Evolutionary conservation across 2,113 vertebrate genomes (phyloP).

Genomic region (Thryonomys swinderianus): DNA sequence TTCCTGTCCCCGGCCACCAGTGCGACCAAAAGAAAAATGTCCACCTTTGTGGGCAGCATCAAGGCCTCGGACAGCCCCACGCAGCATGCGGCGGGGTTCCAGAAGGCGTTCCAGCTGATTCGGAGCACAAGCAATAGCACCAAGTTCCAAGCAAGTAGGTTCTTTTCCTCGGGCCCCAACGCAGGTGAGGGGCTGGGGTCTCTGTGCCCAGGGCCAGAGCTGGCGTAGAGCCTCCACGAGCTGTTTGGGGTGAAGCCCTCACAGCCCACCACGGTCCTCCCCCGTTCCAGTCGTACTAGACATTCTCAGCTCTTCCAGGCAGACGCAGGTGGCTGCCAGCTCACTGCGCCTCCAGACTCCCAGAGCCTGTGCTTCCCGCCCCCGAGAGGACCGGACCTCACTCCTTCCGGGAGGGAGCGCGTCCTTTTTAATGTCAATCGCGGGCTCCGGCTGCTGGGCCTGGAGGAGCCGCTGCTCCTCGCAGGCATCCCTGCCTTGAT

Average conservation of each 20-base stretch:
- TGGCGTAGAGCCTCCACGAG: neutral
- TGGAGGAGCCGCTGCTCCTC: too few relatives aligned
- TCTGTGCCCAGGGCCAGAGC: too few relatives aligned
- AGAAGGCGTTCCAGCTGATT: constrained; percentile 97
- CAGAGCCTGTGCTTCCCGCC: neutral
- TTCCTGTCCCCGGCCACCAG: constrained; percentile 98
- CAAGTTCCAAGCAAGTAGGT: constrained; percentile 92
- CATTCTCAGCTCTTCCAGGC: neutral
- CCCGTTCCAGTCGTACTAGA: neutral
- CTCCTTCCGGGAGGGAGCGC: neutral
- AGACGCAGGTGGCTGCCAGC: neutral
- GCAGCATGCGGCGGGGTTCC: constrained; percentile 95
- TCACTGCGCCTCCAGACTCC: neutral
- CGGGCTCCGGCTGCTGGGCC: constrained; percentile 4
- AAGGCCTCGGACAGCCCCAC: constrained; percentile 95
- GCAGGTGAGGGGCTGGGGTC: too few relatives aligned
- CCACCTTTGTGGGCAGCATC: constrained; percentile 93
- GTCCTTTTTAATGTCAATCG: constrained; percentile 30
- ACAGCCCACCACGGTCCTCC: neutral
- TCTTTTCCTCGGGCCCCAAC: neutral
- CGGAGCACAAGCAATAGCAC: constrained; percentile 94
- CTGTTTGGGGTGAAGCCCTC: neutral
- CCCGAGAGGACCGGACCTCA: neutral
- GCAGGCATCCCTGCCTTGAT: neutral
- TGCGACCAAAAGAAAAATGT: constrained; percentile 98